These are phyloP conservation scores for Myodes glareolus DNA, from an alignment of 2,113 vertebrate genomes.

Conservation along the genomic window DNA sequence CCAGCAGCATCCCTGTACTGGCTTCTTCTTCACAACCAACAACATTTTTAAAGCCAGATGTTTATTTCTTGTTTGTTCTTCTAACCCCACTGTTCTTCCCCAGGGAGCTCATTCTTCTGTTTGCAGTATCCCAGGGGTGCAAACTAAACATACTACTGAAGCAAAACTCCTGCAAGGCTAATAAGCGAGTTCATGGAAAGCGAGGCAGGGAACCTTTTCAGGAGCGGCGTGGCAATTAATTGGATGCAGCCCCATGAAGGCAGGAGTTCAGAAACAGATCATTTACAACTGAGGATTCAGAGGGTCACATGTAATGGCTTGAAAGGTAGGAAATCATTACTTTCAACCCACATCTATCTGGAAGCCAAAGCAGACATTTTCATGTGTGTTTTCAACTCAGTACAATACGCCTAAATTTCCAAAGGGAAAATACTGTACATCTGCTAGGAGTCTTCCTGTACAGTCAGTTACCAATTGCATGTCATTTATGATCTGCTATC, in stretches of 20 bases:
- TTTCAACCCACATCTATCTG: conserved; percentile 54
- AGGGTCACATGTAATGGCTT: conserved; percentile 12
- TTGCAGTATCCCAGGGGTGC: background rate
- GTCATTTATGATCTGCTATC: background rate
- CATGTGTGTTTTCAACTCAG: conserved; percentile 57
- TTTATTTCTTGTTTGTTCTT: conserved; percentile 52
- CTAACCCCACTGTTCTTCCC: background rate
- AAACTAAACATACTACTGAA: conserved; percentile 56
- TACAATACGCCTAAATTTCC: conserved; percentile 43
- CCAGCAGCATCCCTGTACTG: background rate
- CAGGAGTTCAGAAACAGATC: conserved; percentile 58
- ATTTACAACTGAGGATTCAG: conserved; percentile 39
- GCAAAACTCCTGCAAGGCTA: conserved; percentile 54
- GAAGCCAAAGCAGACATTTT: conserved; percentile 42
- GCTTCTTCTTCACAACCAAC: conserved; percentile 35
- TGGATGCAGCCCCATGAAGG: conserved; percentile 37
- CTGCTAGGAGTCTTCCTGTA: background rate
- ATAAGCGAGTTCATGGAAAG: conserved; percentile 53
- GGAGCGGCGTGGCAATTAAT: conserved; percentile 15
- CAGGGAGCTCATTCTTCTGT: conserved; percentile 22
- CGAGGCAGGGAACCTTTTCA: conserved; percentile 58
- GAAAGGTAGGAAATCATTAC: conserved; percentile 64
- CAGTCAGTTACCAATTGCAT: background rate
- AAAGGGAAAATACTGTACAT: conserved; percentile 35
- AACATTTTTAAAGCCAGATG: conserved; percentile 36